These are phyloP conservation scores for Oryzias melastigma DNA, from an alignment of 2,113 vertebrate genomes.

Conservation along the genomic window DNA sequence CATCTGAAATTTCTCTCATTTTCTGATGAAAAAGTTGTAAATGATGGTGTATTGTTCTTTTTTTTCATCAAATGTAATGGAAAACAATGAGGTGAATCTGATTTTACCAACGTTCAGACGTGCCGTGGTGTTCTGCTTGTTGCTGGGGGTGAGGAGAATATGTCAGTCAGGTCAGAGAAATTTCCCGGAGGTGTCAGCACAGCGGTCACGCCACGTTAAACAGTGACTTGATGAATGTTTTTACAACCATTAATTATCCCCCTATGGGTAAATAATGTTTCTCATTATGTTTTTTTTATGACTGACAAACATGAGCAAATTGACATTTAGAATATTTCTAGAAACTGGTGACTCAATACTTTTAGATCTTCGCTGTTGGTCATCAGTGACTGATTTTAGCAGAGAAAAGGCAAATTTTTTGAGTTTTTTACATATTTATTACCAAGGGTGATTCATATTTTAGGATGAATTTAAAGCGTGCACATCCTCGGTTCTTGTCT, in stretches of 20 bases:
- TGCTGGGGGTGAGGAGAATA: conserved; percentile 4
- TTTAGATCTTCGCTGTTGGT: too few relatives aligned
- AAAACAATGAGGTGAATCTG: too few relatives aligned
- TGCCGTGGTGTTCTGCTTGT: background rate
- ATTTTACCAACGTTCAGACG: background rate
- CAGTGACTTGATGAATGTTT: conserved; percentile 17
- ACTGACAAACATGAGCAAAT: conserved; percentile 26
- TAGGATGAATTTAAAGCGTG: background rate
- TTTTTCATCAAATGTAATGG: too few relatives aligned
- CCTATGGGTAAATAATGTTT: background rate
- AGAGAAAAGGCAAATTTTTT: too few relatives aligned
- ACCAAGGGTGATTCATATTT: too few relatives aligned
- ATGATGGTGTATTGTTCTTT: too few relatives aligned
- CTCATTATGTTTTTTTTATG: background rate
- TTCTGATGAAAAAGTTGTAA: too few relatives aligned
- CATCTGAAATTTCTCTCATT: too few relatives aligned
- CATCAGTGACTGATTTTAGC: too few relatives aligned
- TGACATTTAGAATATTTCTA: conserved; percentile 51
- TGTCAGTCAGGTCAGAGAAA: conserved; percentile 15
- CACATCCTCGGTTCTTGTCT: background rate
- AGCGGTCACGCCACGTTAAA: conserved; percentile 11
- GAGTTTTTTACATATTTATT: too few relatives aligned
- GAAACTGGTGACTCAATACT: conserved; percentile 38
- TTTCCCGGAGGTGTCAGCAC: conserved; percentile 11
- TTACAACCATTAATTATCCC: conserved; percentile 11